phyloP scores from a whole-genome alignment of 2,888 invertebrate species.

The Cepaea hortensis region DNA sequence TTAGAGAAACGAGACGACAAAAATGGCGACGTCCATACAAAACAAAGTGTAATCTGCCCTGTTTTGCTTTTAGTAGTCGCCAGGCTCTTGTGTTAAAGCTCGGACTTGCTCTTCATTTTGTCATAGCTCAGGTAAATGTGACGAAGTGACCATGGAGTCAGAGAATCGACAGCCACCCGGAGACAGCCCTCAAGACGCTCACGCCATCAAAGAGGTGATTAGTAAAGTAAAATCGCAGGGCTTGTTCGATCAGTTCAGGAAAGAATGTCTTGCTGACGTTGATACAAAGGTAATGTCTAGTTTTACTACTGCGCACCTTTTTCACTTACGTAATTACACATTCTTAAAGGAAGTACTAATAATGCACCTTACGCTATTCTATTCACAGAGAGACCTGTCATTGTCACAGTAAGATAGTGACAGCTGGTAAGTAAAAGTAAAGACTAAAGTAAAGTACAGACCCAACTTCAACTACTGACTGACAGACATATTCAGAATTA shows the following conservation, averaged over 20 bases:
- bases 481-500: too few relatives aligned
- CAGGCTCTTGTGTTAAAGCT: background rate
- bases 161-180: conserved; percentile 23
- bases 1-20: background rate
- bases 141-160: conserved; percentile 31
- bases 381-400: background rate
- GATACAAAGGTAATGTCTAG: conserved; percentile 85
- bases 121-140: conserved; percentile 1
- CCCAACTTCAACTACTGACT: too few relatives aligned
- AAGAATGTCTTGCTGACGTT: conserved; percentile 81
- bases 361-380: background rate
- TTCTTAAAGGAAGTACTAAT: background rate
- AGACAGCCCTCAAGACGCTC: conserved; percentile 3
- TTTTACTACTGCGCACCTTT: background rate
- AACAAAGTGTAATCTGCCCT: background rate
- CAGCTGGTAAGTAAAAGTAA: too few relatives aligned
- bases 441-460: too few relatives aligned
- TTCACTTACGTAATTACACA: background rate
- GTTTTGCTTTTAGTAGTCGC: background rate
- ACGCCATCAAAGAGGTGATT: conserved; percentile 80
- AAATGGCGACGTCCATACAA: conserved; percentile 17
- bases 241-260: conserved; percentile 93
- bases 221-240: conserved; percentile 95
- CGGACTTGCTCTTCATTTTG: background rate
- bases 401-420: background rate